These are phyloP conservation scores for Poeciliopsis presidionis DNA, from an alignment of 2,797 vertebrate species.

Conservation along the genomic window DNA sequence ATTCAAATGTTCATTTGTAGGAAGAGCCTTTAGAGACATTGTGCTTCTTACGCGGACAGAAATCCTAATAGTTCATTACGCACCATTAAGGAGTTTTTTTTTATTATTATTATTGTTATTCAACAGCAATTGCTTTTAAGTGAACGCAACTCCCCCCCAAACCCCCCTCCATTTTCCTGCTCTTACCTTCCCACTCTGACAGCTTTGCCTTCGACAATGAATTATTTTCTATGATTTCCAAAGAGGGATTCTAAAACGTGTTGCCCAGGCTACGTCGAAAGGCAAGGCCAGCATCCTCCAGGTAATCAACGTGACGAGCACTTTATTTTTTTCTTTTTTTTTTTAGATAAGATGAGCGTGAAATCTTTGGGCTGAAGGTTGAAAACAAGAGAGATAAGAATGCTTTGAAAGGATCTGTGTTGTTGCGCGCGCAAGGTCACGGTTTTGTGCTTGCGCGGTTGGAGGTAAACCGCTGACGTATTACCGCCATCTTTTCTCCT, in stretches of 20 bases:
- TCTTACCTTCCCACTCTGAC: neutral
- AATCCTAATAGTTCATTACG: neutral
- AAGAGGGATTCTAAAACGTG: neutral
- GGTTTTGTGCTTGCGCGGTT: neutral
- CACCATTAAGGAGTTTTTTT: neutral
- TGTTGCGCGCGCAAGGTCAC: neutral
- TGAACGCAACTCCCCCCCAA: neutral
- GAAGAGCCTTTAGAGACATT: no score
- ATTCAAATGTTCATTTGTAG: neutral
- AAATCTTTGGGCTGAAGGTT: neutral
- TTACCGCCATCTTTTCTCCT: neutral
- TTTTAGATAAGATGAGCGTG: neutral
- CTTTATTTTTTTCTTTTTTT: neutral
- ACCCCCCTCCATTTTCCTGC: neutral
- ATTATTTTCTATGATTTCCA: neutral
- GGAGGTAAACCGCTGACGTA: neutral
- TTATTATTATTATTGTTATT: no score
- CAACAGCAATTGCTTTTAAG: neutral
- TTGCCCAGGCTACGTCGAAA: neutral
- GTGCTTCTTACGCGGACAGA: neutral
- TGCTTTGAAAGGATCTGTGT: neutral
- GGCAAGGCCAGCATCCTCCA: neutral
- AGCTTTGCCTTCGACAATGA: neutral
- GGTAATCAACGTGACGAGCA: neutral
- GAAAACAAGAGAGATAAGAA: neutral